A percentile compares a stretch with the other conserved stretches of the same genome.
These are phyloP conservation scores for Megamerina dolium DNA, from an alignment of 2,888 invertebrate genomes.

Conservation along the genomic window DNA sequence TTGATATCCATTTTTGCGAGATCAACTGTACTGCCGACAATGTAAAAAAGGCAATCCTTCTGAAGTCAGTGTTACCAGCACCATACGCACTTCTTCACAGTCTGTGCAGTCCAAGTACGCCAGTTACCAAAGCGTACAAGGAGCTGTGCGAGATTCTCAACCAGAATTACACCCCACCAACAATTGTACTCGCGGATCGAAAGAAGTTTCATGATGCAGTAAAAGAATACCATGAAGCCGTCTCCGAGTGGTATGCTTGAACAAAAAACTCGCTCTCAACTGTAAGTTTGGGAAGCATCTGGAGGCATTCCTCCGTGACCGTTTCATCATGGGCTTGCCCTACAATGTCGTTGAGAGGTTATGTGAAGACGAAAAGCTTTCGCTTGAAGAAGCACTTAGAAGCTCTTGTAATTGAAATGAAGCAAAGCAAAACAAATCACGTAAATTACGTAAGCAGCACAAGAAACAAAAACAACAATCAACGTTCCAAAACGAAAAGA, in stretches of 20 bases:
- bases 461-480: too few relatives aligned
- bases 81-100: slow-evolving; percentile 1
- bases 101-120: slow-evolving; percentile 4
- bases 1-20: slow-evolving; percentile 4
- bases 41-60: slow-evolving; percentile 1
- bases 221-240: slow-evolving; percentile 1
- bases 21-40: slow-evolving; percentile 3
- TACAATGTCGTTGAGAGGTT: neutral
- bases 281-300: slow-evolving; percentile 4
- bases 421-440: too few relatives aligned
- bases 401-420: slow-evolving; percentile 2
- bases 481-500: too few relatives aligned
- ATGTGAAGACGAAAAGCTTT: slow-evolving; percentile 5
- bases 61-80: slow-evolving; percentile 1
- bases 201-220: neutral
- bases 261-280: slow-evolving; percentile 5
- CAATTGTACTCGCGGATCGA: slow-evolving; percentile 3
- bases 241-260: slow-evolving; percentile 4
- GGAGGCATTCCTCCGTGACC: slow-evolving; percentile 2
- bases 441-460: too few relatives aligned
- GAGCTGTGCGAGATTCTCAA: slow-evolving; percentile 3
- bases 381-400: slow-evolving; percentile 1
- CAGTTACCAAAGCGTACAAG: slow-evolving; percentile 5
- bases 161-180: slow-evolving; percentile 7
- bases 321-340: slow-evolving; percentile 1